Conservation (phyloP, 2,797 vertebrate species). For the Erethizon dorsatum region DNA sequence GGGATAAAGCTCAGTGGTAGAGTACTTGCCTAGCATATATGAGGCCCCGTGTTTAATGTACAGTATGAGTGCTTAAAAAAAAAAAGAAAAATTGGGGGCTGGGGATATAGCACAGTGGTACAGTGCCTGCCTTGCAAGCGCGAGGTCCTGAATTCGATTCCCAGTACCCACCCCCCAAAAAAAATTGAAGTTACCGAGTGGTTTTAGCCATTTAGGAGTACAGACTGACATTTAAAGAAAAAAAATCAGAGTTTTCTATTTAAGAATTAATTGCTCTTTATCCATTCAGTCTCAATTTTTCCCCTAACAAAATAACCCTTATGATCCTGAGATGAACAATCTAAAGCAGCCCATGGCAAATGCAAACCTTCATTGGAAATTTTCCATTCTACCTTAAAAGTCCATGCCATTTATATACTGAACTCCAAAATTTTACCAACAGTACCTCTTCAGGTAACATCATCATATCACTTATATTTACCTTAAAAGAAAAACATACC, state of each 20-base stretch:
- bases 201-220: neutral
- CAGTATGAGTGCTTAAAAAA: neutral
- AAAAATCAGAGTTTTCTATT: neutral
- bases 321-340: neutral
- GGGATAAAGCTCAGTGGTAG: neutral
- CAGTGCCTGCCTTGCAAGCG: no score
- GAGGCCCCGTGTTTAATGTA: neutral
- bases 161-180: neutral
- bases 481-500: constrained; percentile 1
- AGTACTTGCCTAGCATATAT: neutral
- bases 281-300: neutral
- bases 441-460: neutral
- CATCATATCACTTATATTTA: neutral
- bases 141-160: no score
- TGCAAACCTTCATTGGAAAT: neutral
- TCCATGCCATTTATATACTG: neutral
- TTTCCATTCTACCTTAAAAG: neutral
- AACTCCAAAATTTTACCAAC: neutral
- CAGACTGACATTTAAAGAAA: no score
- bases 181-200: neutral
- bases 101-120: no score
- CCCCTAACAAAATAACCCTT: neutral
- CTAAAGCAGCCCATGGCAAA: neutral
- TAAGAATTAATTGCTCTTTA: neutral
- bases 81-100: neutral